Percentiles rank a stretch among this genome's conserved stretches.
These are phyloP conservation scores for Drosophila mimica DNA, from an alignment of 2,888 invertebrate genomes.

Conservation along the genomic window DNA sequence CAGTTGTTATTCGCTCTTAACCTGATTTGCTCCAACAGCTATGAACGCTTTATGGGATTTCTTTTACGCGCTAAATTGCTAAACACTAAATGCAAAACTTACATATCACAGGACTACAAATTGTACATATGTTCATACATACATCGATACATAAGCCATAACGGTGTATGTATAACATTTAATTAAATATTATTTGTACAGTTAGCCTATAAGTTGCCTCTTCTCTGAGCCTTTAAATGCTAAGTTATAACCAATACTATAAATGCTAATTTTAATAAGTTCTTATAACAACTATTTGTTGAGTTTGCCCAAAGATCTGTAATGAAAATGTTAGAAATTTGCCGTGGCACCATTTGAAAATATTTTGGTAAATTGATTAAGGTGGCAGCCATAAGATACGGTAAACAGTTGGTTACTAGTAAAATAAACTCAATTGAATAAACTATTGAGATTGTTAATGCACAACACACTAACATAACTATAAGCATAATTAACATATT, in stretches of 20 bases:
- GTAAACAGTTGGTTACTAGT: conserved; percentile 20
- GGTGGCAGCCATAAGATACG: background rate
- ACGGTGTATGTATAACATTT: conserved; percentile 18
- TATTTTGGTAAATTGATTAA: conserved; percentile 8
- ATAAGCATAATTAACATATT: conserved; percentile 22
- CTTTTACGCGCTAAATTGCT: conserved; percentile 83
- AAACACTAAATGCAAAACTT: conserved; percentile 60
- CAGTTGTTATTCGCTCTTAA: conserved; percentile 72
- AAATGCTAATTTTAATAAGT: conserved; percentile 39
- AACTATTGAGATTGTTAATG: conserved; percentile 23
- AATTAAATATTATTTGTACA: conserved; percentile 64
- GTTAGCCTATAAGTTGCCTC: conserved; percentile 53
- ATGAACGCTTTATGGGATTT: conserved; percentile 76
- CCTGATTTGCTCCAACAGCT: conserved; percentile 67
- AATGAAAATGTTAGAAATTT: conserved; percentile 22
- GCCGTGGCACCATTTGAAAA: conserved; percentile 10
- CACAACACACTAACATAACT: conserved; percentile 15
- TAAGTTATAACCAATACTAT: conserved; percentile 37
- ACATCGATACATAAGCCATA: background rate
- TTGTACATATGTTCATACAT: conserved; percentile 27
- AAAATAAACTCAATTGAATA: conserved; percentile 16
- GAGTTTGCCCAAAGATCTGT: conserved; percentile 23
- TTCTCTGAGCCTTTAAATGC: conserved; percentile 33
- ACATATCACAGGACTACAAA: conserved; percentile 70
- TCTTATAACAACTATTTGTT: conserved; percentile 26